Conservation (phyloP, 2,888 invertebrate species). For the Ariolimax columbianus region DNA sequence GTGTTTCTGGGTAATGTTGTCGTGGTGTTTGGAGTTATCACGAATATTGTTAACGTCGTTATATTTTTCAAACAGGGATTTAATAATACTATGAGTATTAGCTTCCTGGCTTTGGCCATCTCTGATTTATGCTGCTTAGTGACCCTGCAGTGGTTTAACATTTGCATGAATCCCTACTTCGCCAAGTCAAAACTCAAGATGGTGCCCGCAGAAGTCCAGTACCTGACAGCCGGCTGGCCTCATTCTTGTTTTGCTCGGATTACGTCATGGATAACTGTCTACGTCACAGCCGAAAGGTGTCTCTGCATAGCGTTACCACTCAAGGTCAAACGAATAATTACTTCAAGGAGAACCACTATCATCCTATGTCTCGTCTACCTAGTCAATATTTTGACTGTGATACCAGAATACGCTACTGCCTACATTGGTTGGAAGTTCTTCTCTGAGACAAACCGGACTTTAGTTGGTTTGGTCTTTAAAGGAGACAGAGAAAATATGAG, state of each 20-base stretch:
- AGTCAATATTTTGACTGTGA: background rate
- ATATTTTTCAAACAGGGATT: slow-evolving; percentile 35
- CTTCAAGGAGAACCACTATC: background rate
- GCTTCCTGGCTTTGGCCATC: slow-evolving; percentile 24
- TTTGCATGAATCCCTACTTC: slow-evolving; percentile 4
- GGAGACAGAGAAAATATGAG: background rate
- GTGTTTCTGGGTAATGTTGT: background rate
- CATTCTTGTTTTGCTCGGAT: background rate
- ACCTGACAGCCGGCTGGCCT: slow-evolving; percentile 10
- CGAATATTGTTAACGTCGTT: background rate
- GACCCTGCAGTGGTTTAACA: background rate
- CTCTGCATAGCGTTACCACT: background rate
- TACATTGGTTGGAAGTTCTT: background rate
- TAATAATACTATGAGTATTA: background rate
- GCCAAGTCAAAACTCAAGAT: background rate
- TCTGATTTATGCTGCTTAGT: background rate
- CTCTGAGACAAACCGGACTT: background rate
- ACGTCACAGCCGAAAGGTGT: slow-evolving; percentile 2
- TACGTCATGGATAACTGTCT: slow-evolving; percentile 11
- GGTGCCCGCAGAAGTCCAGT: background rate
- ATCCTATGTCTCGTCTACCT: background rate
- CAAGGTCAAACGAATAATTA: slow-evolving; percentile 6
- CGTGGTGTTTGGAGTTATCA: background rate
- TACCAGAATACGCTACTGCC: background rate
- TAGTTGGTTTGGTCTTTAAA: background rate